These are phyloP conservation scores for Turnix velox DNA, from an alignment of 2,113 vertebrate genomes.

Conservation along the genomic window DNA sequence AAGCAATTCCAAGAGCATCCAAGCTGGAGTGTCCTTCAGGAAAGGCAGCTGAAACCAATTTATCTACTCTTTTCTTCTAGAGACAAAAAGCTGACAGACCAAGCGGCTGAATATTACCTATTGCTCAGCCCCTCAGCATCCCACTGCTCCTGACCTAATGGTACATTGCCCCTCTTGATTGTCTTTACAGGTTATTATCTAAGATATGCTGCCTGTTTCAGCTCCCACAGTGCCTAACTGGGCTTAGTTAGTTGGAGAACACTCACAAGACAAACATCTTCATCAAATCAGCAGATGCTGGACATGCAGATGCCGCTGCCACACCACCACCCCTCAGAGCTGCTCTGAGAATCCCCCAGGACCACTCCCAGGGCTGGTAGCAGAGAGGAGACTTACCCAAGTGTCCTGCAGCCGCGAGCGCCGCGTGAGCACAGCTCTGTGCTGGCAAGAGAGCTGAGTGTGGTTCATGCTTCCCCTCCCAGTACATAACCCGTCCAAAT, in stretches of 20 bases:
- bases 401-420: neutral
- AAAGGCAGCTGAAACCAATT: constrained; percentile 43
- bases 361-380: neutral
- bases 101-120: neutral
- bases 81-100: neutral
- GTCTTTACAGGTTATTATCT: neutral
- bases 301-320: neutral
- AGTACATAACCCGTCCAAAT: constrained; percentile 66
- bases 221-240: neutral
- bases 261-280: neutral
- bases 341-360: neutral
- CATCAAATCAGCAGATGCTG: neutral
- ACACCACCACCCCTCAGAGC: neutral
- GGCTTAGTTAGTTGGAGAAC: neutral
- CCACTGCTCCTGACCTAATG: neutral
- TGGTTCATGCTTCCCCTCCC: constrained; percentile 49
- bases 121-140: neutral
- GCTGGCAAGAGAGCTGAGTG: constrained; percentile 64
- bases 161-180: neutral
- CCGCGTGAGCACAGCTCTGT: constrained; percentile 30
- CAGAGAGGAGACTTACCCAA: constrained; percentile 55
- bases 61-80: neutral
- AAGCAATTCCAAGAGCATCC: neutral
- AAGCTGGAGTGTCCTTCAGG: neutral
- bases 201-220: neutral